A percentile compares a stretch with the other conserved stretches of the same genome.
These are phyloP conservation scores for Microplitis mediator DNA, from an alignment of 1,140 invertebrate species.

Conservation along the genomic window DNA sequence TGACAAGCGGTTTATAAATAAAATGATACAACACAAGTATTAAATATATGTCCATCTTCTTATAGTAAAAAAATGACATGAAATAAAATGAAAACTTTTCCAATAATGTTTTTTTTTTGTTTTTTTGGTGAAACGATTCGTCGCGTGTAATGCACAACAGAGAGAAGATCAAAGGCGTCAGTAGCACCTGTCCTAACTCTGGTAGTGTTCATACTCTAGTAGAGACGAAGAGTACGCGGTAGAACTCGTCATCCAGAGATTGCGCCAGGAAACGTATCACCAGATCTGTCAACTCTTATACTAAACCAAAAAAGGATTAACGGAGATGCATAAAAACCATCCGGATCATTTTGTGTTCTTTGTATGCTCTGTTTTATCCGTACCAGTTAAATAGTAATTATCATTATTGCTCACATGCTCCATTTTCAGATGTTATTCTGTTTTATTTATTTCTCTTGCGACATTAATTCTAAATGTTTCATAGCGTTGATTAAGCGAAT, in stretches of 20 bases:
- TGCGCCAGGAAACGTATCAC: slow-evolving; percentile 45
- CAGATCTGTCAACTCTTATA: slow-evolving; percentile 30
- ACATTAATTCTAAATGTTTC: no score
- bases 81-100: no score
- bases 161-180: slow-evolving; percentile 64
- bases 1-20: no score
- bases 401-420: slow-evolving; percentile 47
- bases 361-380: neutral
- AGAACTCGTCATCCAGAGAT: slow-evolving; percentile 56
- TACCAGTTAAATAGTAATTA: slow-evolving; percentile 54
- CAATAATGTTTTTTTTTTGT: no score
- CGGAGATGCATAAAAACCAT: slow-evolving; percentile 6
- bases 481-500: no score
- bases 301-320: neutral
- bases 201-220: slow-evolving; percentile 26
- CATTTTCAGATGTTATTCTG: neutral
- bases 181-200: slow-evolving; percentile 61
- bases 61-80: no score
- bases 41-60: no score
- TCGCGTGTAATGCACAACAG: slow-evolving; percentile 46
- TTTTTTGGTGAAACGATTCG: slow-evolving; percentile 24
- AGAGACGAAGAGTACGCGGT: no score
- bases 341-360: slow-evolving; percentile 30
- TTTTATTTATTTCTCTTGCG: no score
- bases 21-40: no score